A percentile compares a stretch with the other conserved stretches of the same genome.
These are phyloP conservation scores for Crotalus helleri DNA, from an alignment of 2,113 vertebrate species.

Conservation along the genomic window DNA sequence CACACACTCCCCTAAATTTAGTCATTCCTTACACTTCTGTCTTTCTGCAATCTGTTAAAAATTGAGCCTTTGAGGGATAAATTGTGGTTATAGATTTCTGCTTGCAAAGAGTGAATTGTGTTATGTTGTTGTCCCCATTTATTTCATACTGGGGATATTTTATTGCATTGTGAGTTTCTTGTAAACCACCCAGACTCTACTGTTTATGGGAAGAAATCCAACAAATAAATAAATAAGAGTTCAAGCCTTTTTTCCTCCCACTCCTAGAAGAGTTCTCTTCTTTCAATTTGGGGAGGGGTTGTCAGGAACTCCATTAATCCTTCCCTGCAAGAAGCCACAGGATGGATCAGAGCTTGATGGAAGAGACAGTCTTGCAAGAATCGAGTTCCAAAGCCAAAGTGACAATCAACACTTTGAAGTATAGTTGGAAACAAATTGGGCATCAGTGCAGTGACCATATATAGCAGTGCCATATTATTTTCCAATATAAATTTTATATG, in stretches of 20 bases:
- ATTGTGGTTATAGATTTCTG: background rate
- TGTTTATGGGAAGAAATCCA: background rate
- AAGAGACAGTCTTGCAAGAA: background rate
- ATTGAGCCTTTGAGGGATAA: background rate
- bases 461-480: background rate
- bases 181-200: background rate
- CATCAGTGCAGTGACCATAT: background rate
- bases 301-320: background rate
- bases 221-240: background rate
- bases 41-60: background rate
- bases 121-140: background rate
- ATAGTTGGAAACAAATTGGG: background rate
- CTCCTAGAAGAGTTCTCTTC: background rate
- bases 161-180: background rate
- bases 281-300: background rate
- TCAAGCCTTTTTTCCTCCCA: background rate
- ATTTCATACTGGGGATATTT: background rate
- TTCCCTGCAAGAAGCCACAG: background rate
- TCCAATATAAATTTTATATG: background rate
- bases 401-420: background rate
- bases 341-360: background rate
- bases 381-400: background rate
- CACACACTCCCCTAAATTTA: background rate
- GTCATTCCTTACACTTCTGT: background rate
- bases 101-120: background rate